Evolutionary conservation across 2,113 vertebrate genomes (phyloP).

Genomic region (Xiphias gladius): DNA sequence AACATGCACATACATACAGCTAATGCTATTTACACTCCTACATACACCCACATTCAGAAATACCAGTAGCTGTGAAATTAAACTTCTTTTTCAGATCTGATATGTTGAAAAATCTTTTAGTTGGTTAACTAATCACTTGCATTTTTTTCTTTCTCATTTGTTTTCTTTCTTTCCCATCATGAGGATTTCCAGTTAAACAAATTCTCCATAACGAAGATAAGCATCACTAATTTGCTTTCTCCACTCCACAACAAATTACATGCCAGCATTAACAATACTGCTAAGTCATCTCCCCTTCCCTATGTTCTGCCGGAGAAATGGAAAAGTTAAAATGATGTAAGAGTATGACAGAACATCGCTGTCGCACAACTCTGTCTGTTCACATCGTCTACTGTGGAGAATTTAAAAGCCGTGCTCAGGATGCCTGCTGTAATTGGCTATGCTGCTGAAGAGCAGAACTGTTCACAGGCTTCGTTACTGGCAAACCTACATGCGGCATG

Average conservation of each 20-base stretch:
- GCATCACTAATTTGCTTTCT: conserved; percentile 72
- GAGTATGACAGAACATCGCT: conserved; percentile 42
- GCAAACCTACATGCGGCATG: conserved; percentile 56
- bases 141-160: conserved; percentile 23
- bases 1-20: conserved; percentile 18
- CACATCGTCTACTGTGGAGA: conserved; percentile 36
- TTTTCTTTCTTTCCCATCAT: conserved; percentile 30
- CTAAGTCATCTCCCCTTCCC: conserved; percentile 47
- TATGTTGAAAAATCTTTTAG: conserved; percentile 66
- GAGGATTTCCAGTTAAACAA: conserved; percentile 79
- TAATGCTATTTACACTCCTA: conserved; percentile 39
- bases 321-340: conserved; percentile 52
- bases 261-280: conserved; percentile 48
- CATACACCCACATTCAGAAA: conserved; percentile 56
- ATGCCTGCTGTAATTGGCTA: conserved; percentile 70
- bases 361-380: conserved; percentile 18
- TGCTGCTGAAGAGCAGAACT: conserved; percentile 51
- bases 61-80: conserved; percentile 81
- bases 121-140: conserved; percentile 64
- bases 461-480: conserved; percentile 65
- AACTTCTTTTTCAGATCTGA: conserved; percentile 71
- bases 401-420: conserved; percentile 50
- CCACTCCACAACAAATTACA: conserved; percentile 67
- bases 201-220: conserved; percentile 73
- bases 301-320: neutral